A percentile compares a stretch with the other conserved stretches of the same genome.
Evolutionary conservation across 1,140 invertebrate genomes (phyloP).

Genomic region (Nephila pilipes): DNA sequence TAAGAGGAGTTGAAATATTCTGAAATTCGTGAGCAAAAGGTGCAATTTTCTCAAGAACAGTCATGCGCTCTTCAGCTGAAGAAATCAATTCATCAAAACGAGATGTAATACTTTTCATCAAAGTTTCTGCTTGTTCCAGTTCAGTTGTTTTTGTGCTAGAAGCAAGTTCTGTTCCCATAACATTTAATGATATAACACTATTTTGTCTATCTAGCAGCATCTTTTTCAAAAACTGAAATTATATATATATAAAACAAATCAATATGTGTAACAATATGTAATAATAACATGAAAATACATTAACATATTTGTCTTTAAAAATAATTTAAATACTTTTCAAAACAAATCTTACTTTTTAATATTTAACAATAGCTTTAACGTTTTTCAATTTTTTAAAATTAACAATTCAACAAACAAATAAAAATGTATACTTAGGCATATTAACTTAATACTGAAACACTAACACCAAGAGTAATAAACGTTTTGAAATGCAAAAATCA

Average conservation of each 20-base stretch:
- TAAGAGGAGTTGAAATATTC: conserved; percentile 90
- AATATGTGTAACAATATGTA: not conserved
- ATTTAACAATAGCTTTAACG: too few species aligned
- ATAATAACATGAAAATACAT: not conserved
- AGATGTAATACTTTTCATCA: conserved; percentile 91
- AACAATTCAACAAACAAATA: too few species aligned
- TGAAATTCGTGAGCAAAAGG: conserved; percentile 88
- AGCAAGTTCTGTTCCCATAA: conserved; percentile 93
- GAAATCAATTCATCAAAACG: conserved; percentile 91
- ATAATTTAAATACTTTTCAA: too few species aligned
- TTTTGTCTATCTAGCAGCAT: conserved; percentile 96
- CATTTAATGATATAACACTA: conserved; percentile 93
- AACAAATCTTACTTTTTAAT: too few species aligned
- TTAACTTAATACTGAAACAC: too few species aligned
- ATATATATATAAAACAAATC: not conserved
- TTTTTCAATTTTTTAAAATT: too few species aligned
- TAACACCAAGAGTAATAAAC: too few species aligned
- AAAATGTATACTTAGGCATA: too few species aligned
- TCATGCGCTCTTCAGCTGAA: conserved; percentile 91
- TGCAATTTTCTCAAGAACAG: conserved; percentile 93
- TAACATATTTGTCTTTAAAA: too few species aligned
- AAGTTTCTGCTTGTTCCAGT: conserved; percentile 91
- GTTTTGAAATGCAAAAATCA: too few species aligned
- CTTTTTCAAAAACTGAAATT: conserved; percentile 90
- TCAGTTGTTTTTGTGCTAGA: conserved; percentile 91